Conservation (phyloP, 2,797 vertebrate genomes). For the Coregonus suidteri region DNA sequence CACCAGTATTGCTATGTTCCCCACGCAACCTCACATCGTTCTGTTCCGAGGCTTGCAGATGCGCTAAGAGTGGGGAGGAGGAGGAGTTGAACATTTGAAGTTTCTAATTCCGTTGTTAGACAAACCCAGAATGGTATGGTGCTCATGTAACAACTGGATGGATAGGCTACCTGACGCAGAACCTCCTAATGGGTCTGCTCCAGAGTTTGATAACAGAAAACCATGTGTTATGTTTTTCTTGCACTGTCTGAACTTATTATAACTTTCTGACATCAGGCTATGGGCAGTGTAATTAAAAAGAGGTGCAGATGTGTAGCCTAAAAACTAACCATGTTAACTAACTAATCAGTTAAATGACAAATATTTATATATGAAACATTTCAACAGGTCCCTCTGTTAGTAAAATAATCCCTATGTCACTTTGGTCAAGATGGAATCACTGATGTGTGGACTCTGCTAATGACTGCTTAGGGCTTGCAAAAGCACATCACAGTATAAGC, state of each 20-base stretch:
- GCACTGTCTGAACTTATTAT: not conserved
- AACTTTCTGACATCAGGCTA: not conserved
- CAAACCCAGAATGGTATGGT: constrained; percentile 67
- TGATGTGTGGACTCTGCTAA: not conserved
- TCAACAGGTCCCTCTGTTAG: not conserved
- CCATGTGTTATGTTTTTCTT: not conserved
- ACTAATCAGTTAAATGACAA: not conserved
- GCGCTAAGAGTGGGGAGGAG: constrained; percentile 69
- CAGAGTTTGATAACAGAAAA: constrained; percentile 20
- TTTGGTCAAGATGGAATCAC: not conserved
- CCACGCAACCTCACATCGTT: constrained; percentile 73
- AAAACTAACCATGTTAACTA: not conserved
- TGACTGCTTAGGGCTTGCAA: not conserved
- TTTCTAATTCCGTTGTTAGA: constrained; percentile 82
- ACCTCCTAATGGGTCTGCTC: constrained; percentile 13
- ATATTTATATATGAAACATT: too few relatives aligned
- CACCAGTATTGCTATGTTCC: constrained; percentile 47
- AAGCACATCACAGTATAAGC: not conserved
- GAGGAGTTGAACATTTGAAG: constrained; percentile 82
- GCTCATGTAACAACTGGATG: constrained; percentile 63
- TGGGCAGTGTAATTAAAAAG: not conserved
- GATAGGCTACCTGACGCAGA: constrained; percentile 42
- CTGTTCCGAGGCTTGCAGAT: constrained; percentile 65
- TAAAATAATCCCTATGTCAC: not conserved
- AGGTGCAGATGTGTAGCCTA: not conserved